Evolutionary conservation across 1,140 invertebrate species (phyloP), one percentile per base, ranked within the genome.

Genomic region (Belonocnema kinseyi): DNA sequence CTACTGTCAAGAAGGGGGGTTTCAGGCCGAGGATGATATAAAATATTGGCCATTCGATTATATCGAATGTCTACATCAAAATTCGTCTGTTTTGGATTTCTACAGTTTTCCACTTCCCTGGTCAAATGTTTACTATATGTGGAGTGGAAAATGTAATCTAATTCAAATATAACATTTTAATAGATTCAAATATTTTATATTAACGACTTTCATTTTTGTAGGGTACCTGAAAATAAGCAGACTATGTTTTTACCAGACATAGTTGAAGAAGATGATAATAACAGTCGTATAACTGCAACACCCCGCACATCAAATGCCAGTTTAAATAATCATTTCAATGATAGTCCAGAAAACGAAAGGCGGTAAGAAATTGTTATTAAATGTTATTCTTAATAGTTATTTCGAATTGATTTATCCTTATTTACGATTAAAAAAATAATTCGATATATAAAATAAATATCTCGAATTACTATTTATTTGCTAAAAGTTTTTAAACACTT

Each of bases 211-310:
- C 0, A 73, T 72, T 75, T 56, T 56, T 83, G 77, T 80, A 94
- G 93, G 58, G 93, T 94, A n/a, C 93, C 93, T 3, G 92, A 93
- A 82, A 92, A 93, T n/a, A 93, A 94, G 76, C 93, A 94, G 75
- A 91, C 90, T 19, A 92, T 94, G 90, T 93, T 93, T 79, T 82
- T 94, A 51, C 93, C 93, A 2, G 92, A 93, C 78, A 93, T 94
- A 73, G 82, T 87, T n/a, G 93, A 94, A 80, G 93, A 94, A 73
- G 92, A 92, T n/a, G 92, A 93, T 50, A 89, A 92, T 21, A 86
- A 82, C 12, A 77, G 75, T 14, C 82, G 80, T 33, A n/a, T 13
- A 12, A 84, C 71, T 53, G 61, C 74, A 14, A 90, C 88, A 50
- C 87, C 86, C 46, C 81, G 85, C 17, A 86, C 88, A 50, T 90